Evolutionary conservation across 2,113 vertebrate species (phyloP).

Genomic region (Tyto alba): DNA sequence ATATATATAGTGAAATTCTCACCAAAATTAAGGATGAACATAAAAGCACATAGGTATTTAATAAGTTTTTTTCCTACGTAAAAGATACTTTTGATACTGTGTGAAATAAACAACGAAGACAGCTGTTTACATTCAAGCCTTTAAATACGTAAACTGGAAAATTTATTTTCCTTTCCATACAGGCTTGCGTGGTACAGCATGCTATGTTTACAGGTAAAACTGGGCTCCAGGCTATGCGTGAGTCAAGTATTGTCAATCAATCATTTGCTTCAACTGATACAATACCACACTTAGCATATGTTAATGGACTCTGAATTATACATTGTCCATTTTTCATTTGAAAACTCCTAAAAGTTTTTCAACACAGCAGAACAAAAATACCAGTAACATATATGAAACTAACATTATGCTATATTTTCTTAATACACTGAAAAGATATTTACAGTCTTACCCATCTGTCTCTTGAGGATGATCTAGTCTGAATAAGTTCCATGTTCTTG

Average conservation of each 20-base stretch:
- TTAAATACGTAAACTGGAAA: not conserved
- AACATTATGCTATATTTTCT: not conserved
- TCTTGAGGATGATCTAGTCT: conserved; percentile 87
- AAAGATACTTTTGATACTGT: not conserved
- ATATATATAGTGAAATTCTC: not conserved
- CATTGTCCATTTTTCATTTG: not conserved
- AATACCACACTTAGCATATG: not conserved
- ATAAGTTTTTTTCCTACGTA: not conserved
- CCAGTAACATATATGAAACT: not conserved
- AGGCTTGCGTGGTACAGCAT: not conserved
- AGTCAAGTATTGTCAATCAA: not conserved
- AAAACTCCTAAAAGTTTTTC: not conserved
- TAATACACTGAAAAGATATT: not conserved
- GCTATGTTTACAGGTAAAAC: not conserved
- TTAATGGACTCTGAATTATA: not conserved
- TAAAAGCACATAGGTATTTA: not conserved
- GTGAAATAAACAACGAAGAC: not conserved
- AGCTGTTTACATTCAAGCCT: not conserved
- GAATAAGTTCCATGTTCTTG: conserved; percentile 95
- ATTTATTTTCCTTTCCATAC: too few relatives aligned
- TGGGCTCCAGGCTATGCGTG: not conserved
- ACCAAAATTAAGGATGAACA: not conserved
- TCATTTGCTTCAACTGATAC: not conserved
- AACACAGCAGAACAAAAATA: not conserved
- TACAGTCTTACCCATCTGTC: conserved; percentile 87